Base-by-base conservation (phyloP, 2,113 vertebrate species). In the Rutilus rutilus region DNA sequence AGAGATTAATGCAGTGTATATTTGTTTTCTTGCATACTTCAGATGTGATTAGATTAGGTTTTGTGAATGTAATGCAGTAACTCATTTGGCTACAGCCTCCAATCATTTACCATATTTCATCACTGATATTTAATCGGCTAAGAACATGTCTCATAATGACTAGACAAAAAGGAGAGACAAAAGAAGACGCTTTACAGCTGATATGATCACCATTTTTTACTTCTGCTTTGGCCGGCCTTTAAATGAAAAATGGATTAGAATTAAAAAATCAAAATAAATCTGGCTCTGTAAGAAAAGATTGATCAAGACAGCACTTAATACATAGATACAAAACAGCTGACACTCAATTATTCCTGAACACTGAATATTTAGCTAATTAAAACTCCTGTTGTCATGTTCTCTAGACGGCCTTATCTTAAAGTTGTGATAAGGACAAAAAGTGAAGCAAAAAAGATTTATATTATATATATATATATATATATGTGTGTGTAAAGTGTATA, bases 71-170 rank as follows among this genome's bases (percentile, higher is more conserved):
- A 27, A 52, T 77, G 25, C 9, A 69, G 81, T 83, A 73, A 83
- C 64, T 67, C 7, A 81, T 81, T 50, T 64, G 15, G 59, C 19
- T 9, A 14, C 64, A 69, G 9, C 10, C 64, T 69, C 64, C n/a
- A 82, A 82, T 83, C 65, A 83, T 83, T 83, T 83, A 83, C 81
- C 30, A 21, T 36, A 73, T 59, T 59, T 71, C n/a, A 54, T 73
- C 47, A 39, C 21, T 39, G 23, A 83, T 73, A 67, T 83, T 50
- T 42, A 57, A 73, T 83, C 67, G 0, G 23, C 60, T 47, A 4
- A 19, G 33, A 36, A 83, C 30, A 73, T 71, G 14, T 57, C 64
- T 83, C 81, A 83, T 59, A 73, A 57, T 83, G 81, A 83, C 67
- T 73, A 19, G 67, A 73, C 81, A 73, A 57, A 83, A 54, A 23